phyloP scores from a whole-genome alignment of 2,888 invertebrate species.

The Pimpla rufipes region DNA sequence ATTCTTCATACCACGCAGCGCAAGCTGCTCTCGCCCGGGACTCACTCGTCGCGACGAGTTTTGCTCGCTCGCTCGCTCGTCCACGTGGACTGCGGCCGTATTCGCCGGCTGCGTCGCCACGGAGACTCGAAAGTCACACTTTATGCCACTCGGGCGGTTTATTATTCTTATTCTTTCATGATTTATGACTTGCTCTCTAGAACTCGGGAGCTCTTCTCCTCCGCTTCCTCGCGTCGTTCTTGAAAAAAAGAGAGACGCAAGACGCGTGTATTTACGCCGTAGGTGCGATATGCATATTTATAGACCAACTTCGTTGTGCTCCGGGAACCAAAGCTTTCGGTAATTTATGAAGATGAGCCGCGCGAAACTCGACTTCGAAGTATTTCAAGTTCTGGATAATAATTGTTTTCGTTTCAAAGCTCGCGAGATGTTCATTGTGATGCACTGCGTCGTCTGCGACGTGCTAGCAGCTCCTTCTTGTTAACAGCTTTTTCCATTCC shows the following conservation, averaged over 20 bases:
- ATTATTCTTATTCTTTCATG: constrained; percentile 45
- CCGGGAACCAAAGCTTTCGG: constrained; percentile 2
- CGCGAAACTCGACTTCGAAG: too few species aligned
- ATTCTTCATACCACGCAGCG: constrained; percentile 21
- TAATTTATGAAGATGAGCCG: constrained; percentile 31
- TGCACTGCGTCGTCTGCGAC: not conserved
- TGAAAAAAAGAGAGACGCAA: constrained; percentile 7
- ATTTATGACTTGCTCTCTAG: constrained; percentile 31
- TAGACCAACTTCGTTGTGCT: constrained; percentile 4
- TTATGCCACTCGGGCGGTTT: constrained; percentile 22
- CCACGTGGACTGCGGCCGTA: not conserved
- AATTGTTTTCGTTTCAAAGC: not conserved
- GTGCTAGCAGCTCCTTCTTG: not conserved
- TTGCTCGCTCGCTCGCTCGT: not conserved
- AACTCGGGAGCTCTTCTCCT: constrained; percentile 28
- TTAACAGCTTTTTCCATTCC: not conserved
- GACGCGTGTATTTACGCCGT: not conserved
- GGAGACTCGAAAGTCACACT: constrained; percentile 33
- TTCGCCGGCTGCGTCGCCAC: constrained; percentile 3
- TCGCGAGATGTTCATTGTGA: not conserved
- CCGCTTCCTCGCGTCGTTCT: constrained; percentile 2
- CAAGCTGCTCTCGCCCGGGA: not conserved
- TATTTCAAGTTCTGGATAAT: constrained; percentile 35
- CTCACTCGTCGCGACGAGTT: not conserved
- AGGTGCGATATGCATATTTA: constrained; percentile 37